These are phyloP conservation scores for Tolmerus cingulatus DNA, from an alignment of 2,888 invertebrate species.

Conservation along the genomic window DNA sequence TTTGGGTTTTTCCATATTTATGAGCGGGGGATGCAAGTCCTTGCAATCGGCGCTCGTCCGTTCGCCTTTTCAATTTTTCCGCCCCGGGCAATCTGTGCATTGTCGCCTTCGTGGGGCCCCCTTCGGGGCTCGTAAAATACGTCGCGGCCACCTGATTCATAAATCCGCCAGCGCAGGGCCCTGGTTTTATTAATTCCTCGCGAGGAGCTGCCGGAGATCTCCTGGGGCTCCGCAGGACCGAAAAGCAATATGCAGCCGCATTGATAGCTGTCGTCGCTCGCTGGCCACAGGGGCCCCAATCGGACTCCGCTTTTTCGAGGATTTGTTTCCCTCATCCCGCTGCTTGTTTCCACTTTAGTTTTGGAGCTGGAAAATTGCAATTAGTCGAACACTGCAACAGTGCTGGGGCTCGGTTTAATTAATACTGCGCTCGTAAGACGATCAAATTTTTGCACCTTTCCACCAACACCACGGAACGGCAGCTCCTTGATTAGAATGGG, in stretches of 20 bases:
- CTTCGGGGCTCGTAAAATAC: not conserved
- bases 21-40: constrained; percentile 1
- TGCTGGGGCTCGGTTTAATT: not conserved
- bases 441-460: not conserved
- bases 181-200: not conserved
- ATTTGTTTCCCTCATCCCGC: not conserved
- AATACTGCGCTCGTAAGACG: not conserved
- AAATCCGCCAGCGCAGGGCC: not conserved
- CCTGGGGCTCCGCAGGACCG: not conserved
- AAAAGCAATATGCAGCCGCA: not conserved
- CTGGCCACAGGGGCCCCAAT: not conserved
- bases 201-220: not conserved
- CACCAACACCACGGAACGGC: not conserved
- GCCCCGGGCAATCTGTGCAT: not conserved
- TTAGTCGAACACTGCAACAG: not conserved
- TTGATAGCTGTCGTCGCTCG: not conserved
- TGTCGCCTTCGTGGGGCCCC: not conserved
- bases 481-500: constrained; percentile 1
- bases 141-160: not conserved
- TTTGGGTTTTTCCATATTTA: constrained; percentile 28
- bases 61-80: not conserved
- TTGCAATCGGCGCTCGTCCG: not conserved
- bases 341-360: not conserved
- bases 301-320: not conserved
- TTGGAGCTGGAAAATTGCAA: not conserved